A percentile compares a stretch with the other conserved stretches of the same genome.
phyloP scores from a whole-genome alignment of 2,113 vertebrate species.

The Tenebrosternarchus preto region DNA sequence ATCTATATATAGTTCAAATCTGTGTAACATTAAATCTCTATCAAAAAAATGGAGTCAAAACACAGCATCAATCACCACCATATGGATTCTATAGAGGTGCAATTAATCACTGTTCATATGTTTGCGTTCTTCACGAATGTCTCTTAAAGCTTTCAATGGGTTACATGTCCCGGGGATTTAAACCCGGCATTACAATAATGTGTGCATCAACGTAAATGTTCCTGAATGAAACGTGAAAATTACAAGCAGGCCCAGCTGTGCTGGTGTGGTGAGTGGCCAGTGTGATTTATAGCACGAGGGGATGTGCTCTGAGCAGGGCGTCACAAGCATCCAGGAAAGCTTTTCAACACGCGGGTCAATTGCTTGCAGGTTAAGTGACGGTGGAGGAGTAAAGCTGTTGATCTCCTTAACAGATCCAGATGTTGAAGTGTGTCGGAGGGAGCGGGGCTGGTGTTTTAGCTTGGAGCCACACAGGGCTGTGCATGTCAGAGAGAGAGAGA shows the following conservation, averaged over 20 bases:
- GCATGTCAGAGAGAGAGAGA: constrained; percentile 31
- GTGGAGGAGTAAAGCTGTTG: constrained; percentile 58
- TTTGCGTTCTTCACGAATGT: not conserved
- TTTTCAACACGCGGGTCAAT: constrained; percentile 71
- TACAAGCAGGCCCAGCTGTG: constrained; percentile 53
- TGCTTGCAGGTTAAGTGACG: constrained; percentile 72
- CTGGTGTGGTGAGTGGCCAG: constrained; percentile 38
- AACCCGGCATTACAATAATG: constrained; percentile 48
- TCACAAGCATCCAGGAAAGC: constrained; percentile 61
- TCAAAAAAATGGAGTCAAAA: not conserved
- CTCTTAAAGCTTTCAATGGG: constrained; percentile 7
- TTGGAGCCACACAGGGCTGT: constrained; percentile 44
- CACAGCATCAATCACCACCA: constrained; percentile 16
- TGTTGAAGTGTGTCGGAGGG: constrained; percentile 63
- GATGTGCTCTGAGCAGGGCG: constrained; percentile 52
- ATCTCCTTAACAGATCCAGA: constrained; percentile 72
- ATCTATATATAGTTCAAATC: not conserved
- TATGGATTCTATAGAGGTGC: constrained; percentile 17
- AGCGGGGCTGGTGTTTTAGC: constrained; percentile 56
- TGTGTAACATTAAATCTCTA: constrained; percentile 5
- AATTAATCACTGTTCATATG: constrained; percentile 30
- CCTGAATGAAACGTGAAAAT: constrained; percentile 54
- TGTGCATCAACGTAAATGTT: constrained; percentile 55
- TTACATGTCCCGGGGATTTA: constrained; percentile 46
- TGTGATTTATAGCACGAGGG: constrained; percentile 62